Evolutionary conservation across 2,797 vertebrate species (phyloP).

Genomic region (Remorina albescens): DNA sequence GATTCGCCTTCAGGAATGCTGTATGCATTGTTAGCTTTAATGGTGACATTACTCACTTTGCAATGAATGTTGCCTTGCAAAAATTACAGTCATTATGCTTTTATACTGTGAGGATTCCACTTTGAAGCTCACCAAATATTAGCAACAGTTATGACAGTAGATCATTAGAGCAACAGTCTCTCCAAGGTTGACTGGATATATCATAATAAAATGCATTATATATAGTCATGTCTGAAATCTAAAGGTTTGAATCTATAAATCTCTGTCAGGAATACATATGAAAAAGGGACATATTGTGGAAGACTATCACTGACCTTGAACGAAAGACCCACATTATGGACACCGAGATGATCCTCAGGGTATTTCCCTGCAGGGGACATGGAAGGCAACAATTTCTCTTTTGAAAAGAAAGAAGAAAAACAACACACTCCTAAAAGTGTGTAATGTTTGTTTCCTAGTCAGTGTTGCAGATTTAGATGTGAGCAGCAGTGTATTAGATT

Average conservation of each 20-base stretch:
- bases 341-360: constrained; percentile 25
- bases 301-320: constrained; percentile 42
- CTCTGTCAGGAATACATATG: constrained; percentile 15
- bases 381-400: constrained; percentile 23
- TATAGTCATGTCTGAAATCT: constrained; percentile 15
- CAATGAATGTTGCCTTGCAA: constrained; percentile 62
- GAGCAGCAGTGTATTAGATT: constrained; percentile 5
- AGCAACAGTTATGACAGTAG: too few relatives aligned
- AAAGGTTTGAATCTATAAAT: neutral
- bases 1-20: constrained; percentile 50
- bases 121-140: constrained; percentile 68
- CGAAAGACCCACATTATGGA: constrained; percentile 18
- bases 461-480: constrained; percentile 19
- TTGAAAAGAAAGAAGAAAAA: constrained; percentile 22
- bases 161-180: constrained; percentile 4
- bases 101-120: constrained; percentile 56
- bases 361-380: constrained; percentile 4
- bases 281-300: constrained; percentile 19
- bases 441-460: constrained; percentile 23
- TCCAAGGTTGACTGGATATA: neutral
- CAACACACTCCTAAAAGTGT: too few relatives aligned
- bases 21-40: constrained; percentile 66
- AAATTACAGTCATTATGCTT: constrained; percentile 75
- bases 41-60: constrained; percentile 67
- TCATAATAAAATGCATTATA: constrained; percentile 4